A percentile compares a stretch with the other conserved stretches of the same genome.
These are phyloP conservation scores for Agrilus cyanescens DNA, from an alignment of 2,888 invertebrate genomes.

Conservation along the genomic window DNA sequence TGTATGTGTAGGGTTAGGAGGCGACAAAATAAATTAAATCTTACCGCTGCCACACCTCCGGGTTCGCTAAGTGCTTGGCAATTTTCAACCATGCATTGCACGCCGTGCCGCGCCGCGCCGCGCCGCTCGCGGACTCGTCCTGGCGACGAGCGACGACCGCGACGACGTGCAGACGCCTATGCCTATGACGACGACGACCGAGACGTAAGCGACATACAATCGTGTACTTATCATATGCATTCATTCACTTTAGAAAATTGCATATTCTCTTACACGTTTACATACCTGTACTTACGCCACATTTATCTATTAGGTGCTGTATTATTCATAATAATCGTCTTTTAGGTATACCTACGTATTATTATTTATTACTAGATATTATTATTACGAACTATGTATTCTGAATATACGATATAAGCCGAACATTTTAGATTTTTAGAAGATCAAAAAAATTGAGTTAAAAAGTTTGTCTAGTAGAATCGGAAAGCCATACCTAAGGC, in stretches of 20 bases:
- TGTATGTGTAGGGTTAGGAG: slow-evolving; percentile 13
- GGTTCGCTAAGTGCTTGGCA: slow-evolving; percentile 19
- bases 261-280: slow-evolving; percentile 20
- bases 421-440: no score
- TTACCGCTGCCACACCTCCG: slow-evolving; percentile 24
- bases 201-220: no score
- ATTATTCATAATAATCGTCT: no score
- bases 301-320: slow-evolving; percentile 10
- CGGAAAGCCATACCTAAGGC: no score
- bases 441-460: no score
- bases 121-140: slow-evolving; percentile 14
- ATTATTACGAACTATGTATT: no score
- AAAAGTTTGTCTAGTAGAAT: no score
- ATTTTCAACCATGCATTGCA: slow-evolving; percentile 22
- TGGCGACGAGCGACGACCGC: background rate
- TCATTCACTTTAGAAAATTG: slow-evolving; percentile 13
- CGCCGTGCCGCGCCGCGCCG: no score
- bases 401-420: no score
- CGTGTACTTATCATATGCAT: slow-evolving; percentile 11
- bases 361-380: no score
- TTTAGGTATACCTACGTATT: no score
- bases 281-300: slow-evolving; percentile 18
- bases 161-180: slow-evolving; percentile 2
- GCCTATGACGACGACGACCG: no score
- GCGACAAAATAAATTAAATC: slow-evolving; percentile 28